Evolutionary conservation across 1,140 invertebrate species (phyloP).

Genomic region (Cyclina sinensis): DNA sequence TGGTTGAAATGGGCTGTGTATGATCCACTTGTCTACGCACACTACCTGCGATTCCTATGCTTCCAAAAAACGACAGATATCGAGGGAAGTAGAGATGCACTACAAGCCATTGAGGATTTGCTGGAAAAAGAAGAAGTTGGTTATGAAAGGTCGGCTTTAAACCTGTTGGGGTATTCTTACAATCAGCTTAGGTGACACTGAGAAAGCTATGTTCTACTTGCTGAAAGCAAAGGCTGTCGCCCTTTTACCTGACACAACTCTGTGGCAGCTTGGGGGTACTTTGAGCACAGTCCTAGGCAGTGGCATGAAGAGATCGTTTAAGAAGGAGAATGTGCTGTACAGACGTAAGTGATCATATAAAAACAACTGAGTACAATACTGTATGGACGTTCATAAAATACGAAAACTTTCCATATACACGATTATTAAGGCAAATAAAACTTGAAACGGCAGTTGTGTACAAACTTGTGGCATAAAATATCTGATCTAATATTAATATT

Average conservation of each 20-base stretch:
- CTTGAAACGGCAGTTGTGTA: too few species aligned
- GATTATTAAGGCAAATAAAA: too few species aligned
- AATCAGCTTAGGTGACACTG: neutral
- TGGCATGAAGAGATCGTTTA: too few species aligned
- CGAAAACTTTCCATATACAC: too few species aligned
- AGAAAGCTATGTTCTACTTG: neutral
- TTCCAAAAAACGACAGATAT: neutral
- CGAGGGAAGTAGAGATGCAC: neutral
- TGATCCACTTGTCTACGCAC: neutral
- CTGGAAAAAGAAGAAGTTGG: neutral
- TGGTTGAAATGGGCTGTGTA: constrained; percentile 6
- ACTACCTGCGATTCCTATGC: neutral
- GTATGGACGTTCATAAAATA: too few species aligned
- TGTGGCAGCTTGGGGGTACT: neutral
- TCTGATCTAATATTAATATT: too few species aligned
- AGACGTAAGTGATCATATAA: too few species aligned
- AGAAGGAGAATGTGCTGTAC: too few species aligned
- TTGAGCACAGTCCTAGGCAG: neutral
- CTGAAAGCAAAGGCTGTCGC: neutral
- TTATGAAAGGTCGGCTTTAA: neutral
- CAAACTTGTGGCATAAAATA: too few species aligned
- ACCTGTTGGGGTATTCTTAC: neutral
- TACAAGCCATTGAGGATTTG: neutral
- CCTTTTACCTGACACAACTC: neutral
- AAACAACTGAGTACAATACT: too few species aligned